Evolutionary conservation across 2,888 invertebrate species (phyloP), one percentile per base, ranked within the genome.

Genomic region (Gortyna flavago): DNA sequence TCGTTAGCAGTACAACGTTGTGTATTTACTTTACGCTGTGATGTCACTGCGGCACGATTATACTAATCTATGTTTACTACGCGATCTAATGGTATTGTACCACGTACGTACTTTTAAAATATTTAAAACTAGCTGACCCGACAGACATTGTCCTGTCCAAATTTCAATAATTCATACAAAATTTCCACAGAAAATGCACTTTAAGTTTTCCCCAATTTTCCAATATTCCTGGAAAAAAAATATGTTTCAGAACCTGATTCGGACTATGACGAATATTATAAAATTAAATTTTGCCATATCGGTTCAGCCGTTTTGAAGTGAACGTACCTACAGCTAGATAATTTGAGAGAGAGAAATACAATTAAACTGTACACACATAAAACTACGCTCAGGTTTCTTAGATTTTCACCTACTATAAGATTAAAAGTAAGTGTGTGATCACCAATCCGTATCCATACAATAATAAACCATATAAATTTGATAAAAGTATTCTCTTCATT

Each of bases 11-110:
- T 64, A 57, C 32, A 48, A 48, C 29, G 21, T 25, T 65, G 48
- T 32, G 13, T 78, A 71, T 79, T 79, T 78, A 71, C 59, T 65
- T 67, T 68, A 64, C 54, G 35, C 11, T 25, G 44, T 66, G 59
- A 61, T 44, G 69, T 80, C 74, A 80, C 18, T 57, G 29, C 44
- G 35, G 59, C 65, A 81, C 29, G 59, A 75, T 69, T 74, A 44
- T 61, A 75, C 68, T 80, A 80, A 80, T 75, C 64, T n/a, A 64
- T 80, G 41, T 80, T 65, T 73, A 41, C 38, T 41, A 29, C 18
- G 3, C n/a, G 41, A 41, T 41, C 32, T 41, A 29, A 76, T 44
- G 29, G 29, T 77, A 25, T 44, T 29, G 21, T 51, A 9, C 32
- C 13, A 41, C 1, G 72, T n/a, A 41, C 1, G 72, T n/a, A 9